Conservation (phyloP, 1,140 invertebrate species). For the Bombus breviceps region DNA sequence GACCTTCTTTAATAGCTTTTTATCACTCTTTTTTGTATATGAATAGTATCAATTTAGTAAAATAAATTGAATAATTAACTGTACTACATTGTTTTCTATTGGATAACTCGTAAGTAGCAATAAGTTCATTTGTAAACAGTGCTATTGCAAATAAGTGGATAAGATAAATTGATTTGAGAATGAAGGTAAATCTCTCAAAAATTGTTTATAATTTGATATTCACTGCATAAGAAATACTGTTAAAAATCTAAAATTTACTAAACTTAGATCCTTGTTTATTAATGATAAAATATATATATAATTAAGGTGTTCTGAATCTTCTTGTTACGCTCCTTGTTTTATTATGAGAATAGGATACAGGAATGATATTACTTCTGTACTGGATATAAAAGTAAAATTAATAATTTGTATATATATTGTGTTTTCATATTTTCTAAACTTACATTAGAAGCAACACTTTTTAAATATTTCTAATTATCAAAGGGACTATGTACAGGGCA, state of each 20-base stretch:
- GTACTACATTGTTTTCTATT: slow-evolving; percentile 12
- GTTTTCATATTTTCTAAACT: slow-evolving; percentile 32
- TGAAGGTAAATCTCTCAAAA: slow-evolving; percentile 6
- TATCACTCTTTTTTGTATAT: neutral
- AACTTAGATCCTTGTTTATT: slow-evolving; percentile 34
- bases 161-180: slow-evolving; percentile 30
- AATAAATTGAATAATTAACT: slow-evolving; percentile 16
- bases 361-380: slow-evolving; percentile 26
- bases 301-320: slow-evolving; percentile 45
- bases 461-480: slow-evolving; percentile 34
- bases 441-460: slow-evolving; percentile 2
- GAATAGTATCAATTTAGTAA: neutral
- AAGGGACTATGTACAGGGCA: slow-evolving; percentile 44
- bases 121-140: slow-evolving; percentile 37
- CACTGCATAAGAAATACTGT: slow-evolving; percentile 26
- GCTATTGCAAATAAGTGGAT: slow-evolving; percentile 30
- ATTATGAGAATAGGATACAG: slow-evolving; percentile 24
- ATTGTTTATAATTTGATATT: slow-evolving; percentile 48
- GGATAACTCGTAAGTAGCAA: slow-evolving; percentile 38
- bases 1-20: neutral
- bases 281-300: slow-evolving; percentile 39
- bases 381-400: slow-evolving; percentile 47
- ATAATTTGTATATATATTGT: slow-evolving; percentile 39
- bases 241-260: slow-evolving; percentile 28
- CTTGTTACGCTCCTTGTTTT: slow-evolving; percentile 48